phyloP scores from a whole-genome alignment of 2,888 invertebrate genomes.

The Buathra laborator region DNA sequence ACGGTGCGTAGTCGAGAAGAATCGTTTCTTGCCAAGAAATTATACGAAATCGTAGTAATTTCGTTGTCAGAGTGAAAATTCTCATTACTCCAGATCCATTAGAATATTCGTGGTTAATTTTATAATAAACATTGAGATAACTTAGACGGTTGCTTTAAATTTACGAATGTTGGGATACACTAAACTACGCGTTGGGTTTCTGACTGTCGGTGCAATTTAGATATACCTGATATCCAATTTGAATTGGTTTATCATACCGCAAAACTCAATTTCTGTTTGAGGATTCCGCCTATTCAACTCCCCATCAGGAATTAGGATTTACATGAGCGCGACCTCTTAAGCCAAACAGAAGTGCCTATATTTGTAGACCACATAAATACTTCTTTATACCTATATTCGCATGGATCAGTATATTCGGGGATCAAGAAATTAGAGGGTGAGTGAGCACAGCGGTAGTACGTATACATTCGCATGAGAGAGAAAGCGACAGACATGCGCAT shows the following conservation, averaged over 20 bases:
- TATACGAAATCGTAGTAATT: background rate
- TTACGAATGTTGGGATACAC: background rate
- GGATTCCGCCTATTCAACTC: conserved; percentile 6
- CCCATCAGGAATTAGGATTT: conserved; percentile 12
- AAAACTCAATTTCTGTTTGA: conserved; percentile 38
- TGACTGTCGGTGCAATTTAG: conserved; percentile 12
- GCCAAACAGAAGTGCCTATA: background rate
- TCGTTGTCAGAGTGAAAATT: background rate
- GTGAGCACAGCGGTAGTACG: conserved; percentile 17
- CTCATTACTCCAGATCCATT: background rate
- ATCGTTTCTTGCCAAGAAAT: background rate
- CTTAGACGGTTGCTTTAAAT: background rate
- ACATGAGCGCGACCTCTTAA: conserved; percentile 31
- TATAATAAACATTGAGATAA: background rate
- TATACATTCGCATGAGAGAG: background rate
- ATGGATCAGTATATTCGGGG: conserved; percentile 15
- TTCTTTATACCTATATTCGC: background rate
- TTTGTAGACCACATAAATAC: background rate
- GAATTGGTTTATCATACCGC: conserved; percentile 30
- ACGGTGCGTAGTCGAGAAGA: background rate
- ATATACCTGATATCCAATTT: conserved; percentile 24
- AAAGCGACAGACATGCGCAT: conserved; percentile 25
- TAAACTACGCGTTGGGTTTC: background rate
- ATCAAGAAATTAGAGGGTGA: conserved; percentile 32
- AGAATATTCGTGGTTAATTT: background rate